Base-by-base conservation (phyloP, 2,797 vertebrate genomes). In the Sebastes steindachneri region DNA sequence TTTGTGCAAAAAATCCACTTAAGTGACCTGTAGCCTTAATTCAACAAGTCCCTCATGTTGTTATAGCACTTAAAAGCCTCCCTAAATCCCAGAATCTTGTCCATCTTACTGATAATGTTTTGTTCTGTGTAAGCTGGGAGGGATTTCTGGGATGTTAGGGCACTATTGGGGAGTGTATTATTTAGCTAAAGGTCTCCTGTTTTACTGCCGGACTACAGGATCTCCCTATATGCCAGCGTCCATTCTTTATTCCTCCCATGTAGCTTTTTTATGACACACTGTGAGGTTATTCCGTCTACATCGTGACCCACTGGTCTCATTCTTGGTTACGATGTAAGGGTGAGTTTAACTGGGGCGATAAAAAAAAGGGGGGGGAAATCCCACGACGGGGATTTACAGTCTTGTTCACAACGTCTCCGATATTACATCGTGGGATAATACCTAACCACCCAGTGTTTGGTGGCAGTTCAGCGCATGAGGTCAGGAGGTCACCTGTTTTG, bases 221-320 rank as follows among this genome's bases (percentile, higher is more conserved):
- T 85, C 72, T 85, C 53, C 71, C 48, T 76, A 69, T 87, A 73
- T 78, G 65, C 81, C 75, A 69, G 33, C 77, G 75, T 77, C 82
- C 53, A 31, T 74, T 88, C 73, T 82, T 82, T 85, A 90, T 90
- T 89, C 75, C 75, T 89, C 80, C 64, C 88, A 75, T 82, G 84
- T 80, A 79, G 73, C 80, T 29, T 71, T 71, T 60, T 84, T 82
- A 88, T 75, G 75, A 68, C n/a, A 74, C 10, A 35, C 69, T 23
- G 72, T 84, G 58, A 73, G 53, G 26, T 77, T 81, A 55, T 37
- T 84, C 41, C 51, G 58, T 83, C 65, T 77, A 54, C 80, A 74
- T 84, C 23, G 0, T 82, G 74, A 86, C 85, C 81, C 71, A 23
- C 70, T 64, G 77, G 84, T 88, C 76, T 86, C 79, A 53, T 87